Evolutionary conservation across 92 coral and sea anemone genomes (phyloP), one percentile per base, ranked within the genome.

Genomic region (Metridium senile): DNA sequence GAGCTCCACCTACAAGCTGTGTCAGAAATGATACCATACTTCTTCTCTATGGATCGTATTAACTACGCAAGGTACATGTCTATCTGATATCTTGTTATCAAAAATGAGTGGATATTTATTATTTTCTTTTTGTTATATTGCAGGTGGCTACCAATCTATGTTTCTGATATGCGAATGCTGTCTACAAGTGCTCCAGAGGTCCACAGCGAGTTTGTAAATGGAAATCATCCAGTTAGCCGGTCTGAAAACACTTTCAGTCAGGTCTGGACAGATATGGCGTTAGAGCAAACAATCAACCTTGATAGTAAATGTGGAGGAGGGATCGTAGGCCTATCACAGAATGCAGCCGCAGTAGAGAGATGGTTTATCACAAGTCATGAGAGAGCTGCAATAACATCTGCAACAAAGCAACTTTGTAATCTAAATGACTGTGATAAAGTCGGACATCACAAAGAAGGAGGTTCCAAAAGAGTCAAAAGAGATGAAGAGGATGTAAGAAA

Each of bases 251-350:
- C 90, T 46, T 89, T 89, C 58, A 31, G 81, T 68, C 91, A 87
- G 93, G n/a, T n/a, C n/a, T n/a, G n/a, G n/a, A n/a, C n/a, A n/a
- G n/a, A n/a, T n/a, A n/a, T n/a, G n/a, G n/a, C 93, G 11, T 63
- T 89, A 13, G 89, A 89, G 35, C 93, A 89, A 62, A 83, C 59
- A 69, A 81, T 87, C 33, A 90, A 90, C 64, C 84, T 74, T 76
- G 96, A 90, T 84, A 78, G 89, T 58, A 90, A 90, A 77, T 33
- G 86, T 34, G 75, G 64, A 46, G 89, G 91, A 39, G 91, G 86
- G 8, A 78, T 88, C 10, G 72, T 88, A 35, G 94, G 91, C 52
- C 33, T 90, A 61, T 79, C 88, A n/a, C 85, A 78, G 64, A 84
- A 68, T 56, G 81, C 86, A 66, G 52, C 80, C 11, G 84, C 85